Evolutionary conservation across 1,140 invertebrate species (phyloP).

Genomic region (Ceratitis capitata): DNA sequence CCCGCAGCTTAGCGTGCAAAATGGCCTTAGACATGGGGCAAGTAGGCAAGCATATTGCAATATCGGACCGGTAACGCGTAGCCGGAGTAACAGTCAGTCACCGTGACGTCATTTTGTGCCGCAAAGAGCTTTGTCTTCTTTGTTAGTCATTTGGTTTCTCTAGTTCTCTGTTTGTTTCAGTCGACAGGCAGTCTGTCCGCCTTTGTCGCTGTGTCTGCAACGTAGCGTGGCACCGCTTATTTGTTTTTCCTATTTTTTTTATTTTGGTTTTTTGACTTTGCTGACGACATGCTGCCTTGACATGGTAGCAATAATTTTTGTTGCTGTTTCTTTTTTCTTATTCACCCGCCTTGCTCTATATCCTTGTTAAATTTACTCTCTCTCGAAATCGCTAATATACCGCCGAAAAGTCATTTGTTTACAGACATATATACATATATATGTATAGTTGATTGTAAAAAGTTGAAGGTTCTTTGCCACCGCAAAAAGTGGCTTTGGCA

Average conservation of each 20-base stretch:
- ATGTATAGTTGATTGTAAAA: not conserved
- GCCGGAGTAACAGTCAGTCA: not conserved
- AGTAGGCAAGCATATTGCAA: not conserved
- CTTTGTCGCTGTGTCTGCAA: not conserved
- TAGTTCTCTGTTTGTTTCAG: not conserved
- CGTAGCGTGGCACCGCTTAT: not conserved
- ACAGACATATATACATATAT: not conserved
- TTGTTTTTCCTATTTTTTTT: no score
- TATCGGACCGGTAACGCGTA: not conserved
- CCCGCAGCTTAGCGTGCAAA: no score
- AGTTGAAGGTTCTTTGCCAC: not conserved
- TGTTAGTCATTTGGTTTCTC: not conserved
- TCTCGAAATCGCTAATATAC: not conserved
- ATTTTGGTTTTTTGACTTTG: slow-evolving; percentile 3
- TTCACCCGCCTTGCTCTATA: not conserved
- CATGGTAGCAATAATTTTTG: slow-evolving; percentile 34
- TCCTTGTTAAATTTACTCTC: not conserved
- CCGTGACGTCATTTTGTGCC: slow-evolving; percentile 1
- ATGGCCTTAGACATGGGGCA: no score
- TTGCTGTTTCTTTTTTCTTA: no score
- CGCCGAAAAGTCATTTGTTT: not conserved
- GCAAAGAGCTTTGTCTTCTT: not conserved
- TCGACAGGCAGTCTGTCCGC: not conserved
- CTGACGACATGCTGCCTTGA: slow-evolving; percentile 34
- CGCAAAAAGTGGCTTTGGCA: not conserved